phyloP scores from a whole-genome alignment of 2,888 invertebrate genomes.

The Andrena flavipes region DNA sequence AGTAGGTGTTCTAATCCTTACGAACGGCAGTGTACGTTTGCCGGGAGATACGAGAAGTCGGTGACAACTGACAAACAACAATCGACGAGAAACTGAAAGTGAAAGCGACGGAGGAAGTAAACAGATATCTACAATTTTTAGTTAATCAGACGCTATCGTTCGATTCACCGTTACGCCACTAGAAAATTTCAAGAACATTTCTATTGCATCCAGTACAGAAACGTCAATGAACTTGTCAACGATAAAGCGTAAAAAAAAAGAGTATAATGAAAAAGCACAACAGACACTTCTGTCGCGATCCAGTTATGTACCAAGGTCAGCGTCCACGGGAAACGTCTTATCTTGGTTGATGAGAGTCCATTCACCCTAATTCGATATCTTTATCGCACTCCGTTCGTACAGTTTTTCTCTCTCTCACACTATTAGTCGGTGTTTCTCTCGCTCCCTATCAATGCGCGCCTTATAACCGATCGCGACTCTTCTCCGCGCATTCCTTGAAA shows the following conservation, averaged over 20 bases:
- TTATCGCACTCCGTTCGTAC: constrained; percentile 54
- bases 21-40: too few relatives aligned
- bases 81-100: not conserved
- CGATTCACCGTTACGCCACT: not conserved
- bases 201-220: not conserved
- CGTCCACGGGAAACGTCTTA: constrained; percentile 52
- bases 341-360: constrained; percentile 60
- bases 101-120: not conserved
- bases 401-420: constrained; percentile 25
- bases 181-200: not conserved
- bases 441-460: constrained; percentile 31
- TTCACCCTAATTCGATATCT: constrained; percentile 61
- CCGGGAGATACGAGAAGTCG: not conserved
- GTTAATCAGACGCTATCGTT: not conserved
- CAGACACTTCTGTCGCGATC: constrained; percentile 24
- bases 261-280: not conserved
- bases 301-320: constrained; percentile 24
- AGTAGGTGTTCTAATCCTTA: too few relatives aligned
- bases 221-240: constrained; percentile 28
- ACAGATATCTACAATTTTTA: not conserved
- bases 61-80: not conserved
- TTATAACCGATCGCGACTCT: constrained; percentile 41
- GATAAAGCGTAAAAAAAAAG: constrained; percentile 8
- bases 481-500: constrained; percentile 32
- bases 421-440: constrained; percentile 27